These are phyloP conservation scores for Caenorhabditis latens DNA, from an alignment of 1,140 invertebrate species.

Conservation along the genomic window DNA sequence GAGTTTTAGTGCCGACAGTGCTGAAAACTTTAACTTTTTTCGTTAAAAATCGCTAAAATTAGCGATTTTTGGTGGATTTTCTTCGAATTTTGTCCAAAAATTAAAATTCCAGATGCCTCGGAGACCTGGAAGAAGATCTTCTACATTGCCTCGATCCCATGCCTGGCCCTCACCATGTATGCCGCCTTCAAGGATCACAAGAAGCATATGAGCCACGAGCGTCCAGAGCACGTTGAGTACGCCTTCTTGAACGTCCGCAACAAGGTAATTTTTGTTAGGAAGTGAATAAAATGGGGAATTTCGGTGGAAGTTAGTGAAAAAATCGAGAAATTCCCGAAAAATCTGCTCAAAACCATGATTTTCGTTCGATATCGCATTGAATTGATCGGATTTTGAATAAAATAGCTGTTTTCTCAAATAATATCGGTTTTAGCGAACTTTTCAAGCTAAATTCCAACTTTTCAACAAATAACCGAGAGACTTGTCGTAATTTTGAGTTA, in stretches of 20 bases:
- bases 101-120: conserved; percentile 57
- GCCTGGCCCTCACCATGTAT: conserved; percentile 67
- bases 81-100: not conserved
- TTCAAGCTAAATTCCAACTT: no score
- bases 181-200: conserved; percentile 66
- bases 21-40: not conserved
- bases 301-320: no score
- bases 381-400: no score
- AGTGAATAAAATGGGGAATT: no score
- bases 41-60: not conserved
- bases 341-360: no score
- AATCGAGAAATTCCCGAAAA: no score
- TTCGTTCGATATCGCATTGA: no score
- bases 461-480: no score
- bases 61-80: not conserved
- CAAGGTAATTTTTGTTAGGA: conserved; percentile 57
- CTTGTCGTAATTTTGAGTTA: no score
- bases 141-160: conserved; percentile 66
- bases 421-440: no score
- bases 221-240: conserved; percentile 69
- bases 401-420: no score
- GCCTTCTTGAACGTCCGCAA: conserved; percentile 67
- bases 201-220: conserved; percentile 61
- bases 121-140: conserved; percentile 69
- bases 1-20: not conserved